phyloP scores from a whole-genome alignment of 2,888 invertebrate species.

The Myopa tessellatipennis region DNA sequence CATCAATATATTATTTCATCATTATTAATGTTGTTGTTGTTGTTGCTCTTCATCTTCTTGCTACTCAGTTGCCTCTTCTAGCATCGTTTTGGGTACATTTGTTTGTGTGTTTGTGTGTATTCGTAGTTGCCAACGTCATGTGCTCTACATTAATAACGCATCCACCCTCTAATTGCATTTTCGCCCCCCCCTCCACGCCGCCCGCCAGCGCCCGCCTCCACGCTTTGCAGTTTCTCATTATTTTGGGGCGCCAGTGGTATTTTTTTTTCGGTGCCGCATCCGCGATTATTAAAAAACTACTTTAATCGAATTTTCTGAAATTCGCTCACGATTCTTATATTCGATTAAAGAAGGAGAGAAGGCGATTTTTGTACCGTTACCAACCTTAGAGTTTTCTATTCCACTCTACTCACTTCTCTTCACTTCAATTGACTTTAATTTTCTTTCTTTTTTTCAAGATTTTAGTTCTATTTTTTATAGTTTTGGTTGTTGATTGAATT shows the following conservation, averaged over 20 bases:
- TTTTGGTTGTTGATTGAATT: too few species aligned
- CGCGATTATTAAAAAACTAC: conserved; percentile 18
- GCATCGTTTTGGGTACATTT: conserved; percentile 15
- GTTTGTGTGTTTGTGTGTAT: not conserved
- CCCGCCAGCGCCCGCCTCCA: conserved; percentile 1
- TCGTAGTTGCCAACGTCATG: conserved; percentile 19
- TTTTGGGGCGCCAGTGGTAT: not conserved
- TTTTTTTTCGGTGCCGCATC: conserved; percentile 16
- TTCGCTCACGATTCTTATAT: conserved; percentile 58
- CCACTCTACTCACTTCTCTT: not conserved
- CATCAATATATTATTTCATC: conserved; percentile 41
- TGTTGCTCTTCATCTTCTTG: conserved; percentile 33
- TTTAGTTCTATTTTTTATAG: too few species aligned
- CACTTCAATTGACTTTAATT: conserved; percentile 18
- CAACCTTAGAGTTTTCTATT: too few species aligned
- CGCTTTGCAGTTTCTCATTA: conserved; percentile 36
- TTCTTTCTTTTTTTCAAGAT: not conserved
- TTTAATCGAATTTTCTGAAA: conserved; percentile 50
- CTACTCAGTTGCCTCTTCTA: conserved; percentile 22
- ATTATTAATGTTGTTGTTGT: conserved; percentile 39
- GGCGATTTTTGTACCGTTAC: not conserved
- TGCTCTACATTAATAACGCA: conserved; percentile 67
- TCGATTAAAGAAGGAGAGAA: conserved; percentile 54
- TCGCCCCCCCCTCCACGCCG: conserved; percentile 39
- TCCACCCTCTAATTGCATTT: conserved; percentile 68